These are phyloP conservation scores for Choreutis nemorana DNA, from an alignment of 2,888 invertebrate genomes.

Conservation along the genomic window DNA sequence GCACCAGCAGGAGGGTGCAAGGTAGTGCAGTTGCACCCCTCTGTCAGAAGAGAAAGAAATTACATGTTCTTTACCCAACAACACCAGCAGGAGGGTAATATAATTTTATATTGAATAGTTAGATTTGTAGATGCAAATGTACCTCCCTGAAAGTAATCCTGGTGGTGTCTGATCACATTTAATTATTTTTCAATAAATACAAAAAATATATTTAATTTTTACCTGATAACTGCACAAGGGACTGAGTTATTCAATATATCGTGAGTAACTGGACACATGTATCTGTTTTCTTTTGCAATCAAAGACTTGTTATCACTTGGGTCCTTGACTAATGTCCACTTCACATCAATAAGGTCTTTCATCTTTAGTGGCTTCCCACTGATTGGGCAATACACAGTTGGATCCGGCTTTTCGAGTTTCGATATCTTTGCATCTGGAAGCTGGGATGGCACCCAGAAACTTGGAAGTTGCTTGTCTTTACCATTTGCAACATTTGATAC, in stretches of 20 bases:
- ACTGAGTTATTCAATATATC: constrained; percentile 95
- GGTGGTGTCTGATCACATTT: too few relatives aligned
- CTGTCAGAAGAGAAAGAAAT: too few relatives aligned
- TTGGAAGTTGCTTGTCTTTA: constrained; percentile 84
- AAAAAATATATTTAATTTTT: constrained; percentile 1
- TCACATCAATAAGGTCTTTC: constrained; percentile 92
- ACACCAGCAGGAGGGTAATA: too few relatives aligned
- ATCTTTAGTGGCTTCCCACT: constrained; percentile 80
- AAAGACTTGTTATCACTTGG: constrained; percentile 86
- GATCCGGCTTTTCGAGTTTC: constrained; percentile 55
- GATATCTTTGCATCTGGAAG: constrained; percentile 83
- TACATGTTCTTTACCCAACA: too few relatives aligned
- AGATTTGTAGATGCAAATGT: too few relatives aligned
- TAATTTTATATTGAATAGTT: too few relatives aligned
- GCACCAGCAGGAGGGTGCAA: too few relatives aligned
- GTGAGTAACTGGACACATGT: constrained; percentile 97
- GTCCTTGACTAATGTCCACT: constrained; percentile 91
- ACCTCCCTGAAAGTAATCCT: too few relatives aligned
- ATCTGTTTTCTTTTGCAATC: constrained; percentile 89
- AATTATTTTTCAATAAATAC: too few relatives aligned
- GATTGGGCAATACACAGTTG: constrained; percentile 49
- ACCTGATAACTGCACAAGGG: constrained; percentile 89
- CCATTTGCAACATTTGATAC: constrained; percentile 83
- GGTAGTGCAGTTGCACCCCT: too few relatives aligned
- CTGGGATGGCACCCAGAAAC: constrained; percentile 96